phyloP scores from a whole-genome alignment of 2,888 invertebrate species.

The Pseudococcus longispinus region DNA sequence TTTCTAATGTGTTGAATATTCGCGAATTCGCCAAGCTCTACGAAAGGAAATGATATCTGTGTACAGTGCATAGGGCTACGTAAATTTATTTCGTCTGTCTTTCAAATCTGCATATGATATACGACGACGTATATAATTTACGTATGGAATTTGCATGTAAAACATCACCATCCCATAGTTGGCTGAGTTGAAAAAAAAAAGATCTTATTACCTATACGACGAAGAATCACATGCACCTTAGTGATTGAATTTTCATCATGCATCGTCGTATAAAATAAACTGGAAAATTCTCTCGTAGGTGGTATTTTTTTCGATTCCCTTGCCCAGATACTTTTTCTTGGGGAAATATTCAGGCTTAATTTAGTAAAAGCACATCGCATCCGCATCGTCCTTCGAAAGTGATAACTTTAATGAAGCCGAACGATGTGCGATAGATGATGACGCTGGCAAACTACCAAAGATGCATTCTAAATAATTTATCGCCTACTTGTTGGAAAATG shows the following conservation, averaged over 20 bases:
- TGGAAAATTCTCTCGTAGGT: background rate
- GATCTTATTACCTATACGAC: background rate
- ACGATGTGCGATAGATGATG: background rate
- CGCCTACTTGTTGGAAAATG: conserved; percentile 18
- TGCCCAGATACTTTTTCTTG: background rate
- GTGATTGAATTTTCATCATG: background rate
- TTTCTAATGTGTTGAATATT: background rate
- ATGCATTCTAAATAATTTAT: conserved; percentile 12
- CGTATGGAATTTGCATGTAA: background rate
- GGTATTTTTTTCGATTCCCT: background rate
- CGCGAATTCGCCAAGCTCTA: background rate
- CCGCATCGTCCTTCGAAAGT: background rate
- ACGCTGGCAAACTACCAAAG: background rate
- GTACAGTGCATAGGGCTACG: background rate
- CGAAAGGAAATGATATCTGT: background rate
- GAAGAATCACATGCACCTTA: background rate
- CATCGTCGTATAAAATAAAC: background rate
- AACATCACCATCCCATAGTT: background rate
- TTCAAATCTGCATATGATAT: background rate
- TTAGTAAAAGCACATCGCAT: background rate
- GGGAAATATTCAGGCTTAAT: background rate
- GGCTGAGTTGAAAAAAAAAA: background rate
- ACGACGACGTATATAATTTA: background rate
- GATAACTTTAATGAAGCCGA: background rate
- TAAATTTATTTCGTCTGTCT: background rate